Percentiles rank a stretch among this genome's conserved stretches.
Conservation (phyloP, 2,888 invertebrate species). For the Furcula furcula region DNA sequence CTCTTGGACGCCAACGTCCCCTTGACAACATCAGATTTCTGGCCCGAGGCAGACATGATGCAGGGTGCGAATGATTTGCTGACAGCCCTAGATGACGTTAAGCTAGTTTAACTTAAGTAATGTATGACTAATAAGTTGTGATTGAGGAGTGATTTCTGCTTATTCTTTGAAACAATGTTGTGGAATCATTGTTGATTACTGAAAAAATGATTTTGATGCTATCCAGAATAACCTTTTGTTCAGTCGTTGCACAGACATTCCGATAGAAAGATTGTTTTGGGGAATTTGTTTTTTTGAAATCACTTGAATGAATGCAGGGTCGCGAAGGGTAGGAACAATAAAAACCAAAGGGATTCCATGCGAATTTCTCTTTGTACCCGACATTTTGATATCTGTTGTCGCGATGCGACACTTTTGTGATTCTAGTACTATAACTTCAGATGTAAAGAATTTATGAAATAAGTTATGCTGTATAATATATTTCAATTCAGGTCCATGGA, state of each 20-base stretch:
- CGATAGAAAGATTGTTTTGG: slow-evolving; percentile 27
- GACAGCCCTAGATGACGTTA: slow-evolving; percentile 69
- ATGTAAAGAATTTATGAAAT: slow-evolving; percentile 4
- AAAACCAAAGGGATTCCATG: slow-evolving; percentile 51
- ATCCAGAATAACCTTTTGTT: slow-evolving; percentile 13
- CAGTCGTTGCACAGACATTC: slow-evolving; percentile 46
- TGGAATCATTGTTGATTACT: slow-evolving; percentile 26
- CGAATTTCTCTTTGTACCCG: slow-evolving; percentile 32
- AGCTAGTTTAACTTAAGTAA: slow-evolving; percentile 45
- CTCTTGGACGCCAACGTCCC: slow-evolving; percentile 53
- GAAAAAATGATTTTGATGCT: slow-evolving; percentile 9
- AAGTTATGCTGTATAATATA: slow-evolving; percentile 8
- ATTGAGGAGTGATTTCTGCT: slow-evolving; percentile 48
- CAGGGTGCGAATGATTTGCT: slow-evolving; percentile 61
- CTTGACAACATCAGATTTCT: slow-evolving; percentile 55
- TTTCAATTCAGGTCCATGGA: slow-evolving; percentile 32
- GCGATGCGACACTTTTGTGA: slow-evolving; percentile 4
- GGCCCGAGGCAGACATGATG: slow-evolving; percentile 63
- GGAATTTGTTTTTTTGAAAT: slow-evolving; percentile 47
- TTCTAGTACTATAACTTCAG: slow-evolving; percentile 6
- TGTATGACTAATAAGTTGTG: slow-evolving; percentile 10
- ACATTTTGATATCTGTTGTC: slow-evolving; percentile 9
- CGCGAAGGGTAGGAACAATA: slow-evolving; percentile 44
- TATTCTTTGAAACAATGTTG: slow-evolving; percentile 19
- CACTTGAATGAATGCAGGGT: slow-evolving; percentile 62